Evolutionary conservation across 1,140 invertebrate genomes (phyloP).

Genomic region (Brachionus manjavacas): DNA sequence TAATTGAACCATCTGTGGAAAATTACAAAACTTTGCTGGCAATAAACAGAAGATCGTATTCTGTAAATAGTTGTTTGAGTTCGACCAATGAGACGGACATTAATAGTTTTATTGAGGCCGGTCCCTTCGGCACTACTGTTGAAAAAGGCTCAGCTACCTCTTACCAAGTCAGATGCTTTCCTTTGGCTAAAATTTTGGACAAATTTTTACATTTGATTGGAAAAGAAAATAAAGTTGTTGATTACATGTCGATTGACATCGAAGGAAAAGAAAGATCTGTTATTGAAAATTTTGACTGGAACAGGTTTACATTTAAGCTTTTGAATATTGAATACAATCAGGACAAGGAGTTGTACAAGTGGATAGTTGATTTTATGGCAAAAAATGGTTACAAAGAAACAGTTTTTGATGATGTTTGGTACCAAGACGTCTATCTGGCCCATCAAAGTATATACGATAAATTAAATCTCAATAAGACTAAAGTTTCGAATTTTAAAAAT

Average conservation of each 20-base stretch:
- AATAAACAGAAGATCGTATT: constrained; percentile 46
- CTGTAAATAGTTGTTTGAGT: constrained; percentile 24
- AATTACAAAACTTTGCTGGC: constrained; percentile 57
- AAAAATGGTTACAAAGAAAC: constrained; percentile 5
- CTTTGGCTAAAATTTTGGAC: neutral
- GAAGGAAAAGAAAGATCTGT: constrained; percentile 47
- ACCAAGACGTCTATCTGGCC: constrained; percentile 17
- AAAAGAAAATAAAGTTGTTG: constrained; percentile 39
- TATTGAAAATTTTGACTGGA: constrained; percentile 47
- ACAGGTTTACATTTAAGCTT: constrained; percentile 45
- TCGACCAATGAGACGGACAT: neutral
- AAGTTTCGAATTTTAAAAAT: constrained; percentile 14
- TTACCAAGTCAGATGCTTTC: neutral
- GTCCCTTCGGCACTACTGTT: neutral
- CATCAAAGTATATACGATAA: neutral
- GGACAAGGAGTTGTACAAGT: constrained; percentile 4
- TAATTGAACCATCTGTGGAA: constrained; percentile 67
- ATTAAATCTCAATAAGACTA: constrained; percentile 17
- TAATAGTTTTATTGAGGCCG: neutral
- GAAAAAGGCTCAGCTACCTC: neutral
- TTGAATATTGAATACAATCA: constrained; percentile 42
- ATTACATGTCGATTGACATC: constrained; percentile 48
- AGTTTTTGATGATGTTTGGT: constrained; percentile 30
- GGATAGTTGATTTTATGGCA: neutral
- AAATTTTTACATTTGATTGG: neutral